These are phyloP conservation scores for Pelvicachromis taeniatus DNA, from an alignment of 2,113 vertebrate species.

Conservation along the genomic window DNA sequence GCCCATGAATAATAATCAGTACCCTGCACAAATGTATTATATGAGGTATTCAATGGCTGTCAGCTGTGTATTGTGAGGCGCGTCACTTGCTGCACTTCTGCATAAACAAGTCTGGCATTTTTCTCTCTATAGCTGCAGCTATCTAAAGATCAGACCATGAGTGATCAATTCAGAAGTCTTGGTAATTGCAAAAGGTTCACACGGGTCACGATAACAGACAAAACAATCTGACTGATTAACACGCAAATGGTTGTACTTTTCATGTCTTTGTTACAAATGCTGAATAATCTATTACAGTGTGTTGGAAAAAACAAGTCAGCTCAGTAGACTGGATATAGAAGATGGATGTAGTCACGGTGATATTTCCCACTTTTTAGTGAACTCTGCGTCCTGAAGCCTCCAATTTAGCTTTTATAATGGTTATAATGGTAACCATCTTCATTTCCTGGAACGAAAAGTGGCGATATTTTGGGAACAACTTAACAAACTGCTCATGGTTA, in stretches of 20 bases:
- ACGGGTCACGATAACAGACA: neutral
- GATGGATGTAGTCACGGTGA: neutral
- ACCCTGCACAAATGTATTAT: neutral
- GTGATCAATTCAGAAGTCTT: neutral
- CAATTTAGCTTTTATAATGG: neutral
- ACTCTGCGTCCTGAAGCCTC: neutral
- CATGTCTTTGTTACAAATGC: neutral
- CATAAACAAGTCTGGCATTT: neutral
- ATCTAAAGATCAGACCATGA: neutral
- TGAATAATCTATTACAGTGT: neutral
- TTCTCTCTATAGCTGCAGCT: neutral
- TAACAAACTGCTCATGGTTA: neutral
- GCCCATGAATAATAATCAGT: slow-evolving; percentile 33
- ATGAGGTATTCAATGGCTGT: neutral
- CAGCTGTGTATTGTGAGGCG: neutral
- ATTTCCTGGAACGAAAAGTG: neutral
- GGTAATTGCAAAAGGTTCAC: neutral
- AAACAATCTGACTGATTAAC: neutral
- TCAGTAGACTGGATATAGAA: neutral
- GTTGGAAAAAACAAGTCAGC: neutral
- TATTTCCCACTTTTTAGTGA: neutral
- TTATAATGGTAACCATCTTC: neutral
- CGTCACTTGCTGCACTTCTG: neutral
- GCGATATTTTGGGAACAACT: neutral
- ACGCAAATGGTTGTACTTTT: neutral